Evolutionary conservation across 2,888 invertebrate species (phyloP).

Genomic region (Yponomeuta sedellus): DNA sequence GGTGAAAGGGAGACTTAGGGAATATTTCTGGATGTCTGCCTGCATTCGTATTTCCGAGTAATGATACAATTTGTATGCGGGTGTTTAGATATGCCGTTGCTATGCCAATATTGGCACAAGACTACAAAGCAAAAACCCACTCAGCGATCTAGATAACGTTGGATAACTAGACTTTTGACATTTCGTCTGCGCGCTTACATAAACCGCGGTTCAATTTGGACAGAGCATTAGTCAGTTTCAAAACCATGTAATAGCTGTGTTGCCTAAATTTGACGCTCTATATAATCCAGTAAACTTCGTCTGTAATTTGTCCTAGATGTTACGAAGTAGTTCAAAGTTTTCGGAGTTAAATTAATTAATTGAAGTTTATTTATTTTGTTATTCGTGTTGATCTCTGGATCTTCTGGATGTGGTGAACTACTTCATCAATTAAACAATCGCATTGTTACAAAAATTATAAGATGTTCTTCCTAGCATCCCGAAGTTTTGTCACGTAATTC

Average conservation of each 20-base stretch:
- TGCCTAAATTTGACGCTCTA: constrained; percentile 37
- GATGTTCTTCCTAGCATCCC: neutral
- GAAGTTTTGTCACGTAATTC: constrained; percentile 30
- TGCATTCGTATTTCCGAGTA: neutral
- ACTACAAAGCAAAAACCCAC: neutral
- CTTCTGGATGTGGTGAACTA: too few relatives aligned
- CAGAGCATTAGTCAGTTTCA: neutral
- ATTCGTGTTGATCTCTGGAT: too few relatives aligned
- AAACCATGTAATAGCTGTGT: constrained; percentile 16
- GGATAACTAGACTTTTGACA: neutral
- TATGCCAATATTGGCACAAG: too few relatives aligned
- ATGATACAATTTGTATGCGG: neutral
- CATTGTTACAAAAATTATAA: neutral
- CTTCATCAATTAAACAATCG: neutral
- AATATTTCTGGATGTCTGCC: neutral
- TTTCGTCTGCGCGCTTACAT: constrained; percentile 1
- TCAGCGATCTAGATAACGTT: neutral
- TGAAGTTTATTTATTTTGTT: too few relatives aligned
- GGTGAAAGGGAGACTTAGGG: neutral
- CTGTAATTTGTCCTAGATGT: too few relatives aligned
- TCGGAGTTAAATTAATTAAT: too few relatives aligned
- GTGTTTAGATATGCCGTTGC: neutral
- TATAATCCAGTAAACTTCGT: neutral
- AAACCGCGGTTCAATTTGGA: constrained; percentile 5
- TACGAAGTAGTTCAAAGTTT: too few relatives aligned